Percentiles rank a stretch among this genome's conserved stretches.
Evolutionary conservation across 2,888 invertebrate genomes (phyloP).

Genomic region (Nomada fabriciana): DNA sequence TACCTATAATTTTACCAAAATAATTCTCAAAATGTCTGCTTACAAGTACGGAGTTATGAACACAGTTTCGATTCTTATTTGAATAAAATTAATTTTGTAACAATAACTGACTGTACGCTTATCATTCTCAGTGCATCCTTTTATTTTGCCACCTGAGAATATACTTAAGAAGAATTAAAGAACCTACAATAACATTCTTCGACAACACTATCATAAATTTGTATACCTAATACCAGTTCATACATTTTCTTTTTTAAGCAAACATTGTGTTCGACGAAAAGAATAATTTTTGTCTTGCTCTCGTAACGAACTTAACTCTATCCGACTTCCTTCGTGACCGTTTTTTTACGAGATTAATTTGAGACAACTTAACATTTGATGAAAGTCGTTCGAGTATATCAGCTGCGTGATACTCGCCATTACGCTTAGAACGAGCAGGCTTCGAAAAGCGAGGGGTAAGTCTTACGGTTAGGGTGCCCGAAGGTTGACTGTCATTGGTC

Average conservation of each 20-base stretch:
- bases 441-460: slow-evolving; percentile 51
- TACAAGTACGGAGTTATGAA: too few species aligned
- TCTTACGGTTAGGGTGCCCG: slow-evolving; percentile 31
- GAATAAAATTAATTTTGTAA: too few species aligned
- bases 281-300: neutral
- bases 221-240: neutral
- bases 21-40: too few species aligned
- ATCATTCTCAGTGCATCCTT: too few species aligned
- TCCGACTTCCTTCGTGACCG: slow-evolving; percentile 3
- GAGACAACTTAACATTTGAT: slow-evolving; percentile 77
- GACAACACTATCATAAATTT: too few species aligned
- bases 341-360: slow-evolving; percentile 79
- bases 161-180: too few species aligned
- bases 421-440: slow-evolving; percentile 63
- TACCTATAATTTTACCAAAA: too few species aligned
- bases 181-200: too few species aligned
- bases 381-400: slow-evolving; percentile 71
- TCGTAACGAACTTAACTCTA: neutral
- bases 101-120: too few species aligned
- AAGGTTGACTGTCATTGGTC: slow-evolving; percentile 57
- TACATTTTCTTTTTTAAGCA: neutral
- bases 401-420: slow-evolving; percentile 76
- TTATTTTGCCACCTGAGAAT: too few species aligned
- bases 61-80: too few species aligned
- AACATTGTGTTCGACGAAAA: neutral